These are phyloP conservation scores for Solenopsis fugax DNA, from an alignment of 1,140 invertebrate species.

Conservation along the genomic window DNA sequence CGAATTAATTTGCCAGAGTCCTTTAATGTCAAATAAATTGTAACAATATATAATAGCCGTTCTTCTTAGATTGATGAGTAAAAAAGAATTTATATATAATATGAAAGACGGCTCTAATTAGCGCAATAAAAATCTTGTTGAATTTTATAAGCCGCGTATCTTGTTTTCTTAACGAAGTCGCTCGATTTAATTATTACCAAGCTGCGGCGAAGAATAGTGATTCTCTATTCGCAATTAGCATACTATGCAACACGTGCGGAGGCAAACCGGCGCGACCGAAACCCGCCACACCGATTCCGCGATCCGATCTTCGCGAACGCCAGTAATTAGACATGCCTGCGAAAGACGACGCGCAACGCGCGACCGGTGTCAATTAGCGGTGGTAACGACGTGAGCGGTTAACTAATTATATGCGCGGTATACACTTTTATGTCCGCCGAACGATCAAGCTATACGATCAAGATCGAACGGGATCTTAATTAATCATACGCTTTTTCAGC, in stretches of 20 bases:
- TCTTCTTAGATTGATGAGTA: neutral
- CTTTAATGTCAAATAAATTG: neutral
- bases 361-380: constrained; percentile 50
- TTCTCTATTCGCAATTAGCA: constrained; percentile 45
- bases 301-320: constrained; percentile 35
- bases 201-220: constrained; percentile 30
- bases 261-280: constrained; percentile 1
- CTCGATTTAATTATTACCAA: constrained; percentile 47
- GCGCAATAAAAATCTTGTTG: constrained; percentile 40
- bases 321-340: constrained; percentile 51
- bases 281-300: neutral
- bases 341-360: constrained; percentile 48
- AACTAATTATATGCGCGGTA: constrained; percentile 47
- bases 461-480: constrained; percentile 31
- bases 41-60: neutral
- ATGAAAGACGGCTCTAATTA: constrained; percentile 17
- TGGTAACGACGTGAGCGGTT: constrained; percentile 56
- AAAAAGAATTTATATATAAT: neutral
- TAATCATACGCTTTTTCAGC: constrained; percentile 38
- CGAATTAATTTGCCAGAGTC: neutral
- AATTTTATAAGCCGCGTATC: constrained; percentile 16
- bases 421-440: constrained; percentile 33
- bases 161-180: constrained; percentile 33
- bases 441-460: constrained; percentile 6
- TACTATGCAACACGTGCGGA: constrained; percentile 32